These are phyloP conservation scores for Myotis vivesi DNA, from an alignment of 2,797 vertebrate genomes.

Conservation along the genomic window DNA sequence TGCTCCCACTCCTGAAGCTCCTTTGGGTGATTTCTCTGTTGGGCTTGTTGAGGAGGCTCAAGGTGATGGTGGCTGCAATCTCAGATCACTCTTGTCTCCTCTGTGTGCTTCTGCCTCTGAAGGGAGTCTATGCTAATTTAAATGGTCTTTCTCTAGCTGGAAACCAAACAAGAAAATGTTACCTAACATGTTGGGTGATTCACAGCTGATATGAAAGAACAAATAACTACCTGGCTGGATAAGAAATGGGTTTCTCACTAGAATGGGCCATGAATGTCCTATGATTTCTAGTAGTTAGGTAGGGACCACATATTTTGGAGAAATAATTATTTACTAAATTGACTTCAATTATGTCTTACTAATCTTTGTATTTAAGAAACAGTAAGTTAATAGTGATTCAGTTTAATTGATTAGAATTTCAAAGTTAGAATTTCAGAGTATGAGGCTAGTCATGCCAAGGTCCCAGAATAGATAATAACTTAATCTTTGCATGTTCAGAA, in stretches of 20 bases:
- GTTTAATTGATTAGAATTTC: conserved; percentile 13
- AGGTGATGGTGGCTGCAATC: background rate
- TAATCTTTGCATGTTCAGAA: background rate
- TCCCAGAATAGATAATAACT: background rate
- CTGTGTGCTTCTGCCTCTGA: background rate
- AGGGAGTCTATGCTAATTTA: background rate
- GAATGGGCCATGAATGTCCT: background rate
- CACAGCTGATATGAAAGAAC: background rate
- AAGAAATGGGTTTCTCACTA: background rate
- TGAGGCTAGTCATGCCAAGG: background rate
- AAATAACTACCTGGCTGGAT: background rate
- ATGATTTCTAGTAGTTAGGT: background rate
- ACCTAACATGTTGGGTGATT: background rate
- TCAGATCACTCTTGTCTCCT: background rate
- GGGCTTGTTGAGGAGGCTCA: conserved; percentile 28
- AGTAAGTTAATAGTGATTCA: background rate
- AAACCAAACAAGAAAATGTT: background rate
- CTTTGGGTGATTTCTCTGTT: background rate
- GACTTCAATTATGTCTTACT: background rate
- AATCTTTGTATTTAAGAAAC: background rate
- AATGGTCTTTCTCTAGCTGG: background rate
- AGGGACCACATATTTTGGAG: background rate
- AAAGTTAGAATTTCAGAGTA: conserved; percentile 8
- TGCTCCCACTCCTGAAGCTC: background rate
- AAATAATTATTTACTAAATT: background rate